These are phyloP conservation scores for Epirrita christyi DNA, from an alignment of 2,888 invertebrate species.

Conservation along the genomic window DNA sequence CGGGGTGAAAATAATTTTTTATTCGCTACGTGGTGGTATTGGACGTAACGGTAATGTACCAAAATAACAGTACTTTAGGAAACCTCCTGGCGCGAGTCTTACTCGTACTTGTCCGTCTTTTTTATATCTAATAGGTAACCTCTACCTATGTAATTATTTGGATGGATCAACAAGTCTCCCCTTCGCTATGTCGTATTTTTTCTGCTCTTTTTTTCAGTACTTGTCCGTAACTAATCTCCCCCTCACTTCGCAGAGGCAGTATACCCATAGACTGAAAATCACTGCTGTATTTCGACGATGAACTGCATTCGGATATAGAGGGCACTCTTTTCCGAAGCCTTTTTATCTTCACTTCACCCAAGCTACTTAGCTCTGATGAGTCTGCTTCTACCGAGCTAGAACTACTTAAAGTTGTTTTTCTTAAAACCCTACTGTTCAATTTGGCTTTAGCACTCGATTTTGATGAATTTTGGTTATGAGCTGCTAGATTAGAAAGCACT, in stretches of 20 bases:
- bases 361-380: constrained; percentile 76
- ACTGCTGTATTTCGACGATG: constrained; percentile 59
- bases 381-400: constrained; percentile 72
- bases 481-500: constrained; percentile 62
- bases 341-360: constrained; percentile 71
- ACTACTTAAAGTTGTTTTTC: constrained; percentile 50
- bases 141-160: constrained; percentile 16
- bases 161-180: constrained; percentile 46
- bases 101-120: too few relatives aligned
- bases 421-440: constrained; percentile 37
- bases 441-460: constrained; percentile 30
- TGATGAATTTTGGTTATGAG: constrained; percentile 39
- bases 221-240: constrained; percentile 64
- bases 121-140: too few relatives aligned
- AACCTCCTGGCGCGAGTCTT: too few relatives aligned
- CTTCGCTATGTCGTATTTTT: constrained; percentile 52
- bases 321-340: constrained; percentile 50
- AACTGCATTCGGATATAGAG: constrained; percentile 63
- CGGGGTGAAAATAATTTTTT: too few relatives aligned
- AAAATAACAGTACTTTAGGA: too few relatives aligned
- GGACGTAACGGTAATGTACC: too few relatives aligned
- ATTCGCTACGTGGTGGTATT: too few relatives aligned
- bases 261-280: constrained; percentile 57
- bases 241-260: constrained; percentile 69
- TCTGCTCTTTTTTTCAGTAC: constrained; percentile 42